Evolutionary conservation across 2,113 vertebrate genomes (phyloP).

Genomic region (Girardinichthys multiradiatus): DNA sequence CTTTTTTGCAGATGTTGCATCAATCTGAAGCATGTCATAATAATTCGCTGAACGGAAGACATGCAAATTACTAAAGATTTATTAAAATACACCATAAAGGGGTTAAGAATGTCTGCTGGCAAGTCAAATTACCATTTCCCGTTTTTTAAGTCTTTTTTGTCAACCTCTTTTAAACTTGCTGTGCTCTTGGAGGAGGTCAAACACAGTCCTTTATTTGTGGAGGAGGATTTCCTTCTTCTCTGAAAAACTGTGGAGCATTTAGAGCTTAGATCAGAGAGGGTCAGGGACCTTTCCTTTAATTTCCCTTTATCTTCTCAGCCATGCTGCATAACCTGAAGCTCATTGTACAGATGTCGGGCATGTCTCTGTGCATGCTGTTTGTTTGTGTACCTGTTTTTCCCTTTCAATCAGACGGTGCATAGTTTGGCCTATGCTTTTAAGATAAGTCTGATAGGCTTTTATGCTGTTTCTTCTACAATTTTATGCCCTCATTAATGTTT

Average conservation of each 20-base stretch:
- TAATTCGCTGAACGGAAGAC: conserved; percentile 75
- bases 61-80: conserved; percentile 81
- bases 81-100: conserved; percentile 82
- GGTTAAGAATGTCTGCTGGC: conserved; percentile 75
- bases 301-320: conserved; percentile 81
- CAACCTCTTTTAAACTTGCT: conserved; percentile 80
- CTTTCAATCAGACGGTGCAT: conserved; percentile 50
- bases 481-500: conserved; percentile 15
- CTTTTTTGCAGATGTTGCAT: conserved; percentile 70
- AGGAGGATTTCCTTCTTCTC: conserved; percentile 77
- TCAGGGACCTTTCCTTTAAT: conserved; percentile 83
- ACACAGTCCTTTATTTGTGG: conserved; percentile 75
- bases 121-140: conserved; percentile 82
- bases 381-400: conserved; percentile 67
- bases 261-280: conserved; percentile 77
- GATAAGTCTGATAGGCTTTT: conserved; percentile 35
- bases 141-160: conserved; percentile 75
- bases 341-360: conserved; percentile 63
- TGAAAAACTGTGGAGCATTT: conserved; percentile 80
- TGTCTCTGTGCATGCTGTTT: conserved; percentile 69
- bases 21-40: conserved; percentile 68
- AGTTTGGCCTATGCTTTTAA: conserved; percentile 44
- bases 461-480: conserved; percentile 14
- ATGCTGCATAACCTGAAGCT: conserved; percentile 77
- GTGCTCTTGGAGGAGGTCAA: conserved; percentile 78